Evolutionary conservation across 1,140 invertebrate species (phyloP), one percentile per base, ranked within the genome.

Genomic region (Drosophila asahinai): DNA sequence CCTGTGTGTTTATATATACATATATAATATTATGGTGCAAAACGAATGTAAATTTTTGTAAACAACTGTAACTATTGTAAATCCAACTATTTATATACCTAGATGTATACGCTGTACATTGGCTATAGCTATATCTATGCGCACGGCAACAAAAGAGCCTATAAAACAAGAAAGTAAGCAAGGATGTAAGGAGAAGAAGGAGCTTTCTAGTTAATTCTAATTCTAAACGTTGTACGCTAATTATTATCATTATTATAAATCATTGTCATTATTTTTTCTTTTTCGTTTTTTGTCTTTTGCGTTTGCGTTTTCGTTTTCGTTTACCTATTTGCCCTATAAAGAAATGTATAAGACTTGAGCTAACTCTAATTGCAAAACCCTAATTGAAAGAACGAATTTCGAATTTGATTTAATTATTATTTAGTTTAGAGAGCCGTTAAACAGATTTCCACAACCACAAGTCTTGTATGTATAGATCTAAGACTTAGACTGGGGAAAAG

Each of bases 311-410:
- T 65, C 40, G 40, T 42, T 74, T 76, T 65, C 60, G 62, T 83
- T 87, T 82, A 70, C 81, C 83, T 84, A 76, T 81, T 87, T 89
- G 86, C 86, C 86, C 86, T 89, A 89, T 77, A 77, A 90, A 82
- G 86, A 90, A 90, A 90, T 87, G 81, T 90, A 90, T 89, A 90
- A 90, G 86, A 90, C 86, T 90, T 82, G 79, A 90, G 64, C 82
- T 86, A 36, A 90, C 59, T 76, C 84, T 89, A 90, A 84, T 79
- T 89, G 87, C 17, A 51, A 55, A 59, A 58, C 45, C 66, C 66
- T 51, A 43, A 73, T 54, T 51, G 57, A 57, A 49, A 54, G 59
- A 42, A 72, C 62, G 52, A 77, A 71, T 71, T 67, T 67, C 33
- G 33, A 71, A 71, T 71, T 66, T 70, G 30, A 66, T 70, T 70